Evolutionary conservation across 2,888 invertebrate genomes (phyloP).

Genomic region (Stratiomys singularior): DNA sequence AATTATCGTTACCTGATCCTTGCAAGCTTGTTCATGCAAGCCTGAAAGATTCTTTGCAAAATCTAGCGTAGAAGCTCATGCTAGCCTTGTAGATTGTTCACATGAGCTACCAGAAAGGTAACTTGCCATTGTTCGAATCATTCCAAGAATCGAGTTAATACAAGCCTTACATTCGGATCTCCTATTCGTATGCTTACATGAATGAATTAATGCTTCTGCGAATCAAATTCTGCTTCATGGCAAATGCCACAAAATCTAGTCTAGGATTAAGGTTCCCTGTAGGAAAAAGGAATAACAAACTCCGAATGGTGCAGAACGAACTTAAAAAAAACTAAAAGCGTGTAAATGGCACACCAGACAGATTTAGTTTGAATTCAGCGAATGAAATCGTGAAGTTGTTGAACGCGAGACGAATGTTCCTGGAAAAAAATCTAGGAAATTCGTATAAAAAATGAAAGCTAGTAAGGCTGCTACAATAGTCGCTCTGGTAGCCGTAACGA

Average conservation of each 20-base stretch:
- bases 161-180: too few species aligned
- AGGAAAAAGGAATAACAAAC: neutral
- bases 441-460: slow-evolving; percentile 15
- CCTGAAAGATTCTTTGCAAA: too few species aligned
- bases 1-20: too few species aligned
- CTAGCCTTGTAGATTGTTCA: too few species aligned
- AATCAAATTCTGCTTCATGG: too few species aligned
- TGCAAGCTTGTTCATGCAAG: too few species aligned
- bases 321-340: slow-evolving; percentile 22
- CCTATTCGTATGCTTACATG: too few species aligned
- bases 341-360: slow-evolving; percentile 42
- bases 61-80: too few species aligned
- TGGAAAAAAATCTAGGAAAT: neutral
- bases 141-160: too few species aligned
- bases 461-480: slow-evolving; percentile 2
- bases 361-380: slow-evolving; percentile 39
- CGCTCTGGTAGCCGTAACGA: neutral
- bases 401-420: neutral
- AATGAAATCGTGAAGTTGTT: slow-evolving; percentile 35
- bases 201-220: too few species aligned
- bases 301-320: neutral
- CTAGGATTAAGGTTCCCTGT: neutral
- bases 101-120: too few species aligned
- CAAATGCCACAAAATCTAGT: neutral
- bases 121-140: too few species aligned